A percentile compares a stretch with the other conserved stretches of the same genome.
Conservation (phyloP, 2,113 vertebrate genomes). For the Atlantisia rogersi region DNA sequence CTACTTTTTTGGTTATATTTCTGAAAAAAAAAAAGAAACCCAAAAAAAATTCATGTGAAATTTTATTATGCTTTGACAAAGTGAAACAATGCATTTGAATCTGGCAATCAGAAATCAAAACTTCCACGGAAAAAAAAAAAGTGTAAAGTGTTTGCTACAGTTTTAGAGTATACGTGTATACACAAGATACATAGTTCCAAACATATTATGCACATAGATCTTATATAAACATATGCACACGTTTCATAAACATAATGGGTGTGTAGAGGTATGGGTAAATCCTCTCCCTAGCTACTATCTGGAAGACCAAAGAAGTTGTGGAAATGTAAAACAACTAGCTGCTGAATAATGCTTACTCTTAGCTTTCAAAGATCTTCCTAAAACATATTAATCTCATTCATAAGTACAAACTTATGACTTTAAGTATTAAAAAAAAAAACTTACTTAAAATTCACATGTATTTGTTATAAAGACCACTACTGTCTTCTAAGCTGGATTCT, state of each 20-base stretch:
- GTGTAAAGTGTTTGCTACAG: not conserved
- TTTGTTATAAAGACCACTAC: not conserved
- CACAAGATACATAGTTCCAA: not conserved
- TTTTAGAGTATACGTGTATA: not conserved
- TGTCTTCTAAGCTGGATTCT: not conserved
- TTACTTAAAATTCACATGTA: not conserved
- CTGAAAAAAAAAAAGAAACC: not conserved
- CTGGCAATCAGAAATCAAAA: not conserved
- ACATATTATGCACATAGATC: not conserved
- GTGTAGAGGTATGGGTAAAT: not conserved
- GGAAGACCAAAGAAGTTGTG: not conserved
- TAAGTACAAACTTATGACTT: not conserved
- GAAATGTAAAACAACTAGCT: not conserved
- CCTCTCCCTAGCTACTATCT: not conserved
- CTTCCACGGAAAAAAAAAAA: not conserved
- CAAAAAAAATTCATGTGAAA: not conserved
- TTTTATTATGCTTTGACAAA: not conserved
- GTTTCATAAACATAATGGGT: not conserved
- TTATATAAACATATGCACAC: not conserved
- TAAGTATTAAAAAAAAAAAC: not conserved
- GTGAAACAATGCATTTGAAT: not conserved
- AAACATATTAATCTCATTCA: not conserved
- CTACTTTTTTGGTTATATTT: not conserved
- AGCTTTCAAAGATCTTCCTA: not conserved
- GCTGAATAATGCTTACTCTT: not conserved